These are phyloP conservation scores for Dendroctonus ponderosae DNA, from an alignment of 1,140 invertebrate genomes.

Conservation along the genomic window DNA sequence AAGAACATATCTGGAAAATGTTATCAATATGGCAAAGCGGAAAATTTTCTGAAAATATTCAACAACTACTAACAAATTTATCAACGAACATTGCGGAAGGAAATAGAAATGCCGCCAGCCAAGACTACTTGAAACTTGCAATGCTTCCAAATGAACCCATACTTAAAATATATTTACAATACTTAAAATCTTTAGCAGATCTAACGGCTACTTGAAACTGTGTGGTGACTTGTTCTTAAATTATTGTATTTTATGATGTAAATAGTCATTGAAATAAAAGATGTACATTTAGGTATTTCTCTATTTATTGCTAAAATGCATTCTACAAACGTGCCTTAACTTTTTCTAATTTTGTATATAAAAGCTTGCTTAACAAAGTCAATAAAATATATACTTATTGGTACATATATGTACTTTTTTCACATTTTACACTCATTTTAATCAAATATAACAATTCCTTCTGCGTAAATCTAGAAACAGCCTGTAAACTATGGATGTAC, in stretches of 20 bases:
- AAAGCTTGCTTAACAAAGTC: constrained; percentile 21
- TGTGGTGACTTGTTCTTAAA: background rate
- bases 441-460: constrained; percentile 26
- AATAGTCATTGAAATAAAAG: constrained; percentile 4
- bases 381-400: constrained; percentile 26
- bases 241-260: background rate
- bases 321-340: constrained; percentile 4
- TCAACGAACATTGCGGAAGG: constrained; percentile 19
- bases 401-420: constrained; percentile 14
- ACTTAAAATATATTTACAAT: constrained; percentile 19
- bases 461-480: constrained; percentile 4
- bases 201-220: background rate
- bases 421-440: constrained; percentile 13
- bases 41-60: constrained; percentile 29
- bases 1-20: constrained; percentile 29
- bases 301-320: constrained; percentile 18
- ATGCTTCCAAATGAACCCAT: constrained; percentile 14
- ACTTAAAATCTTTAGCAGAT: constrained; percentile 20
- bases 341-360: constrained; percentile 10
- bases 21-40: constrained; percentile 30
- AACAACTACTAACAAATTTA: constrained; percentile 26
- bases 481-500: background rate
- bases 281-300: constrained; percentile 6
- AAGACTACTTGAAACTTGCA: constrained; percentile 29
- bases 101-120: constrained; percentile 24